Evolutionary conservation across 1,140 invertebrate genomes (phyloP).

Genomic region (Brachionus calyciflorus): DNA sequence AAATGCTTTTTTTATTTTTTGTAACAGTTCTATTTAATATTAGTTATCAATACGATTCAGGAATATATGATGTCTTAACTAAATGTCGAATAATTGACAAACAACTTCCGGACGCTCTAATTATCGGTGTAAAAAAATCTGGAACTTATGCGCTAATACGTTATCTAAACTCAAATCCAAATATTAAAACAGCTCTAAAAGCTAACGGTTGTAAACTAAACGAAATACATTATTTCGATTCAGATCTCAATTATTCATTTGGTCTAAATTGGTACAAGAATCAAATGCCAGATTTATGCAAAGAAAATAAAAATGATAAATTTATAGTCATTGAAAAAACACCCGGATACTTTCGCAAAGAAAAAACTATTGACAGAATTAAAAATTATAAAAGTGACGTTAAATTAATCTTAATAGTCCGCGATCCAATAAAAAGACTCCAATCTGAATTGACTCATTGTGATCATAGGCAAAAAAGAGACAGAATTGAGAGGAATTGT

Average conservation of each 20-base stretch:
- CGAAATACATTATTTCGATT: constrained; percentile 56
- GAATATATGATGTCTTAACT: background rate
- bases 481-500: background rate
- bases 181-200: constrained; percentile 50
- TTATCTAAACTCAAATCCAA: constrained; percentile 52
- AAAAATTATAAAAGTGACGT: constrained; percentile 79
- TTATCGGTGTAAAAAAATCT: constrained; percentile 55
- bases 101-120: constrained; percentile 50
- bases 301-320: background rate
- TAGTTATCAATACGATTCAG: too few species aligned
- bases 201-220: constrained; percentile 28
- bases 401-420: constrained; percentile 80
- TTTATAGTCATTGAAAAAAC: constrained; percentile 40
- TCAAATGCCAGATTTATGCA: constrained; percentile 38
- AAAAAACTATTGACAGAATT: constrained; percentile 76
- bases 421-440: constrained; percentile 86
- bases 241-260: constrained; percentile 49
- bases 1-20: too few species aligned
- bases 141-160: constrained; percentile 55
- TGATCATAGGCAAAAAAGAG: constrained; percentile 33
- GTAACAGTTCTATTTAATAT: too few species aligned
- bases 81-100: background rate
- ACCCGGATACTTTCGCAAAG: constrained; percentile 50
- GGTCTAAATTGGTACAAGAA: constrained; percentile 54
- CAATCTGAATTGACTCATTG: constrained; percentile 84